These are phyloP conservation scores for Cotesia vestalis DNA, from an alignment of 1,140 invertebrate genomes.

Conservation along the genomic window DNA sequence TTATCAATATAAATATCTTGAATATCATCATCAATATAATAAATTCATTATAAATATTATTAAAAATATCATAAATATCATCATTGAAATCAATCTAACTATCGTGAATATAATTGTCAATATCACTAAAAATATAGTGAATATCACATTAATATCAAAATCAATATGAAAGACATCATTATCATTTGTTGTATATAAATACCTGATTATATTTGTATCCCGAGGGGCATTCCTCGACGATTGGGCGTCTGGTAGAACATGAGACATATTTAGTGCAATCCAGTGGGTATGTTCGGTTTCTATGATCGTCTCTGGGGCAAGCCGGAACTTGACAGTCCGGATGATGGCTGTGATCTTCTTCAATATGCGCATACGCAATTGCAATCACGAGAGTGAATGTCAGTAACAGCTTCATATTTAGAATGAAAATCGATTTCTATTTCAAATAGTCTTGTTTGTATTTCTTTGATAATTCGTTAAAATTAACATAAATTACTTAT, in stretches of 20 bases:
- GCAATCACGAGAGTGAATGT: not conserved
- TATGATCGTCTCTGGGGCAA: conserved; percentile 24
- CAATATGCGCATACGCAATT: not conserved
- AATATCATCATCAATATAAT: too few relatives aligned
- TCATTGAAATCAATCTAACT: too few relatives aligned
- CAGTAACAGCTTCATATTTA: not conserved
- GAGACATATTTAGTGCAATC: conserved; percentile 41
- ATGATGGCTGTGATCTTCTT: not conserved
- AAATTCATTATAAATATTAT: too few relatives aligned
- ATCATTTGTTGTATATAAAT: conserved; percentile 1
- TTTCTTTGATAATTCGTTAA: too few relatives aligned
- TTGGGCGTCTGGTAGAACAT: conserved; percentile 22
- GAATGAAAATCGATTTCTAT: too few relatives aligned
- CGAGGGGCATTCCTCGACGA: conserved; percentile 21
- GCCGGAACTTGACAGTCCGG: conserved; percentile 29
- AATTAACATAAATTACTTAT: too few relatives aligned
- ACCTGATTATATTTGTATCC: conserved; percentile 41
- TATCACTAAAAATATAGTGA: too few relatives aligned
- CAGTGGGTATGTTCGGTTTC: conserved; percentile 33
- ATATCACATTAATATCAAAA: too few relatives aligned
- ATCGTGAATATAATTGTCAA: too few relatives aligned
- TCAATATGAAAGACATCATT: not conserved
- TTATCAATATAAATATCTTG: too few relatives aligned
- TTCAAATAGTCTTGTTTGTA: too few relatives aligned
- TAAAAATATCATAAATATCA: too few relatives aligned